These are phyloP conservation scores for Hemichromis elongatus DNA, from an alignment of 2,113 vertebrate genomes.

Conservation along the genomic window DNA sequence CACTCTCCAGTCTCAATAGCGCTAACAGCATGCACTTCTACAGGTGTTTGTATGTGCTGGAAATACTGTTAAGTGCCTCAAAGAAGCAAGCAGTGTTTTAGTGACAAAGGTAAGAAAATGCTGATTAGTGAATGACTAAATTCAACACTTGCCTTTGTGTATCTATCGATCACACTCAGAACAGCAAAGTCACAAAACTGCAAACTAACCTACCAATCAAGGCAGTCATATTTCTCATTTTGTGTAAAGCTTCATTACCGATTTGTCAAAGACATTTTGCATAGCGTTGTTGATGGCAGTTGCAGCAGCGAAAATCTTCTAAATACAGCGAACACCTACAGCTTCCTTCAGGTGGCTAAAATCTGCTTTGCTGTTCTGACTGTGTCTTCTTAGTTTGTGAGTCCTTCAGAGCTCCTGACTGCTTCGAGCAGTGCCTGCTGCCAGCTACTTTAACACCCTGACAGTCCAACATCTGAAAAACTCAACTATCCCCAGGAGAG, in stretches of 20 bases:
- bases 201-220: neutral
- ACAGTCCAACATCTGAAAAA: neutral
- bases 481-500: neutral
- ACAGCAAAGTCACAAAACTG: neutral
- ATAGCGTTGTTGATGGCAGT: neutral
- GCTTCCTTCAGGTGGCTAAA: neutral
- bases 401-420: neutral
- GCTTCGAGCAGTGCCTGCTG: neutral
- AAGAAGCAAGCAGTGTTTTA: neutral
- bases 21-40: neutral
- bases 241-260: neutral
- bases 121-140: neutral
- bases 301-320: neutral
- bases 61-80: neutral
- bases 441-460: neutral
- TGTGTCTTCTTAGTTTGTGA: neutral
- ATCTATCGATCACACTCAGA: neutral
- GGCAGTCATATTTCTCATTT: neutral
- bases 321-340: neutral
- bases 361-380: neutral
- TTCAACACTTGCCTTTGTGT: neutral
- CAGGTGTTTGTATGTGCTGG: constrained; percentile 26
- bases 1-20: constrained; percentile 14
- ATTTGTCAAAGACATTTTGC: neutral
- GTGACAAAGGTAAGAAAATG: neutral